Conservation (phyloP, 2,113 vertebrate species). For the Enhydra lutris region DNA sequence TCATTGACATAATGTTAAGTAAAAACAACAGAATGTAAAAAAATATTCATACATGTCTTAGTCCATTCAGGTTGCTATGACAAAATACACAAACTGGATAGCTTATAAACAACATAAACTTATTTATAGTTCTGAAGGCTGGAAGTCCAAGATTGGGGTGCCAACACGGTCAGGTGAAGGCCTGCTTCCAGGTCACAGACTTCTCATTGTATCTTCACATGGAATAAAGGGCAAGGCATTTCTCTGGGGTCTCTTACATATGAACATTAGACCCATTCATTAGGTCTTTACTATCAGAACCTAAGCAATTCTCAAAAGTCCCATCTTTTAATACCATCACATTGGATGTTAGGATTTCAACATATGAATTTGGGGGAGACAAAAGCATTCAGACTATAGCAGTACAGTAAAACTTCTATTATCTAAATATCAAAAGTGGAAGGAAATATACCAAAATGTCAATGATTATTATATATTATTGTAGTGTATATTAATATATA, state of each 20-base stretch:
- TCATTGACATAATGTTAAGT: background rate
- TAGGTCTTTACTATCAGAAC: background rate
- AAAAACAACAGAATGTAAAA: background rate
- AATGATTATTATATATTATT: background rate
- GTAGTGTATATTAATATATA: background rate
- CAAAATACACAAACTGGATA: background rate
- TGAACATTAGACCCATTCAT: background rate
- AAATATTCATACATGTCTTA: background rate
- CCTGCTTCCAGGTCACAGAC: background rate
- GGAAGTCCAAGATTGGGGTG: background rate
- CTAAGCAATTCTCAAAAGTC: background rate
- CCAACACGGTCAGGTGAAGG: background rate
- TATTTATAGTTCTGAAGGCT: background rate
- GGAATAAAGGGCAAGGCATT: background rate
- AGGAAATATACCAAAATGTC: background rate
- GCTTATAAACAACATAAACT: background rate
- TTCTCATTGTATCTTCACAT: background rate
- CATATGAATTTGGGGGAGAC: background rate
- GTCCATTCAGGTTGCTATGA: background rate
- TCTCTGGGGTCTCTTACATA: background rate
- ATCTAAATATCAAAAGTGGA: background rate
- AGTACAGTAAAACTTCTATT: background rate
- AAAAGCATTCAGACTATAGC: background rate
- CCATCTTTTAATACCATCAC: background rate
- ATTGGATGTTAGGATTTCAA: background rate